Conservation (phyloP, 1,140 invertebrate genomes). For the Diorhabda carinulata region DNA sequence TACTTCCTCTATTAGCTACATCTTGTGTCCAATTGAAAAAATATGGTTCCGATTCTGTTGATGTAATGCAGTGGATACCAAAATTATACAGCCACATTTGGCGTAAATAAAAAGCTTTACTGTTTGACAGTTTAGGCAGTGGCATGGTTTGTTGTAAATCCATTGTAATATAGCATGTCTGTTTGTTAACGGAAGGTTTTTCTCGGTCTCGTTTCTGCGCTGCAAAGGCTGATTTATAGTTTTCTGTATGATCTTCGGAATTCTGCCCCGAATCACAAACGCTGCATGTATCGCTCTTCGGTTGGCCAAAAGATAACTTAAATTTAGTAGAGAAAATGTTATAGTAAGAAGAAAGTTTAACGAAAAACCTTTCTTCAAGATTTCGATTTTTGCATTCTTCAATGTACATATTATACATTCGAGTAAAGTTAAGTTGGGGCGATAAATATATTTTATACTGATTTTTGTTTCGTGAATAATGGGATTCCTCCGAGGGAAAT, state of each 20-base stretch:
- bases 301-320: conserved; percentile 33
- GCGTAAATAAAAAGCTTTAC: conserved; percentile 34
- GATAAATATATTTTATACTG: conserved; percentile 21
- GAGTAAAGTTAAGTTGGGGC: conserved; percentile 12
- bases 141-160: conserved; percentile 35
- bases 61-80: conserved; percentile 22
- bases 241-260: conserved; percentile 27
- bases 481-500: no score
- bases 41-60: conserved; percentile 6
- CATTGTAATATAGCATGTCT: conserved; percentile 30
- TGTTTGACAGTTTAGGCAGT: conserved; percentile 29
- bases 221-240: conserved; percentile 22
- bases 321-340: conserved; percentile 32
- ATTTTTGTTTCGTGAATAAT: no score
- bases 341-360: conserved; percentile 23
- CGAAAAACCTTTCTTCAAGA: conserved; percentile 9
- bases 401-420: conserved; percentile 25
- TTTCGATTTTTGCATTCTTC: conserved; percentile 22
- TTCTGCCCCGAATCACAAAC: conserved; percentile 28
- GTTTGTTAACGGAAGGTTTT: conserved; percentile 4
- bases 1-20: conserved; percentile 22
- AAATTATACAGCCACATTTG: conserved; percentile 36
- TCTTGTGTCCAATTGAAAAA: conserved; percentile 29
- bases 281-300: conserved; percentile 36
- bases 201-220: conserved; percentile 15